Base-by-base conservation (phyloP, 1,140 invertebrate genomes). In the Cecropterus lyciades region DNA sequence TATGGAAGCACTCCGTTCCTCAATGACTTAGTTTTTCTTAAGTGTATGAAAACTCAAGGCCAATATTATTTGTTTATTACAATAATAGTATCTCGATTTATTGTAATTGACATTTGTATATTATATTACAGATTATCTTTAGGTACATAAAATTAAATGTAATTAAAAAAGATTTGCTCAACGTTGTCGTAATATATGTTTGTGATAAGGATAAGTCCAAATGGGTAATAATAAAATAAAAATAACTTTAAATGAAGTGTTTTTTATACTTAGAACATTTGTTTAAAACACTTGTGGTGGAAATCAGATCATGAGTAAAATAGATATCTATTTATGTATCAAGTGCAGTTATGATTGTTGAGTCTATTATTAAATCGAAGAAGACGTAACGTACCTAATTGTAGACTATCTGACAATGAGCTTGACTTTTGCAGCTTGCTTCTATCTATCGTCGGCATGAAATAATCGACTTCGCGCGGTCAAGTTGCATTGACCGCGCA, bases 341-440 rank as follows among this genome's bases (percentile, higher is more conserved):
- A 40, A 9, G 20, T 27, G 13, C n/a, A 27, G 27, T n/a, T n/a
- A n/a, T n/a, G 17, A 27, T 11, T 14, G 15, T 17, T 20, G 27
- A 33, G 42, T 48, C 56, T 60, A 60, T 60, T 60, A 60, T 48
- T 60, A 60, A 60, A 48, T 60, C 13, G 56, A 60, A 48, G 24
- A 48, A 37, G 24, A 60, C 24, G 15, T 60, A 60, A n/a, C 33
- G 11, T 48, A 60, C 40, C 40, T 27, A 57, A 60, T 33, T 60
- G 15, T 16, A 24, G 27, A n/a, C 57, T 62, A 62, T 62, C 57
- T 62, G 57, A 62, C 57, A 62, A 62, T 62, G 57, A 62, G 57
- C 57, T 62, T 62, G 57, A 62, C 30, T 62, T 62, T 62, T 60
- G 57, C 9, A 60, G 6, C 15, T 20, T 13, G 57, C 24, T 37